Percentiles rank a stretch among this genome's conserved stretches.
phyloP scores from a whole-genome alignment of 53 echinoderm and acorn worm genomes.

The Luidia sarsii region DNA sequence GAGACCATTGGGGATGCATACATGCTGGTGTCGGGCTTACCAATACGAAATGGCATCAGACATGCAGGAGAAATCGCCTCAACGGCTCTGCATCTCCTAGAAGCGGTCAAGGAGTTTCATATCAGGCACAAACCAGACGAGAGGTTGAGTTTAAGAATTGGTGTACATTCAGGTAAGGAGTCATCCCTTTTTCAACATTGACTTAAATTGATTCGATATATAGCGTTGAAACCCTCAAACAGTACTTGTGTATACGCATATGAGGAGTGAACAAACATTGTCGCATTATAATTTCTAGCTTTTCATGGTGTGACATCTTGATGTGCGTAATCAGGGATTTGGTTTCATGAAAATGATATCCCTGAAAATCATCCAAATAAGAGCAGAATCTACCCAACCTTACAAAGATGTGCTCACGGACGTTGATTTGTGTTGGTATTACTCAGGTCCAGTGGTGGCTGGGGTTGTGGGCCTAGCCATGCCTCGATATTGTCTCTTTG shows the following conservation, averaged over 20 bases:
- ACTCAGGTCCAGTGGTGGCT: conserved; percentile 80
- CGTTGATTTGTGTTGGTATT: too few species aligned
- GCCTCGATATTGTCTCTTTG: conserved; percentile 92
- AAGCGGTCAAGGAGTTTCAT: conserved; percentile 82
- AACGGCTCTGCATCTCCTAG: conserved; percentile 85
- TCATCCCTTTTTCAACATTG: neutral
- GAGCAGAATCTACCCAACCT: too few species aligned
- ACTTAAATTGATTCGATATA: too few species aligned
- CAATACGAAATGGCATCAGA: conserved; percentile 79
- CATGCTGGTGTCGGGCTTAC: conserved; percentile 95
- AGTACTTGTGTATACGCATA: too few species aligned
- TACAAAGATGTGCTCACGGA: too few species aligned
- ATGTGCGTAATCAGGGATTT: too few species aligned
- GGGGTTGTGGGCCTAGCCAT: conserved; percentile 84
- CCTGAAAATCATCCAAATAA: too few species aligned
- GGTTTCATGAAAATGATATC: too few species aligned
- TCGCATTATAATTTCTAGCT: too few species aligned
- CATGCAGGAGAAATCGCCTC: conserved; percentile 95
- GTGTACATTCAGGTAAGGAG: conserved; percentile 86
- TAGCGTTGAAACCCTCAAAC: too few species aligned
- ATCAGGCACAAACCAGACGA: conserved; percentile 91
- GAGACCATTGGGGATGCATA: conserved; percentile 98
- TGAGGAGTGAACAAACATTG: too few species aligned
- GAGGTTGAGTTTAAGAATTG: conserved; percentile 78
- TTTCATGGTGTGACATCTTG: too few species aligned